Percentiles rank a stretch among this genome's conserved stretches.
phyloP scores from a whole-genome alignment of 30 jellyfish, hydroid and myxozoan species.

The Sanderia malayensis region DNA sequence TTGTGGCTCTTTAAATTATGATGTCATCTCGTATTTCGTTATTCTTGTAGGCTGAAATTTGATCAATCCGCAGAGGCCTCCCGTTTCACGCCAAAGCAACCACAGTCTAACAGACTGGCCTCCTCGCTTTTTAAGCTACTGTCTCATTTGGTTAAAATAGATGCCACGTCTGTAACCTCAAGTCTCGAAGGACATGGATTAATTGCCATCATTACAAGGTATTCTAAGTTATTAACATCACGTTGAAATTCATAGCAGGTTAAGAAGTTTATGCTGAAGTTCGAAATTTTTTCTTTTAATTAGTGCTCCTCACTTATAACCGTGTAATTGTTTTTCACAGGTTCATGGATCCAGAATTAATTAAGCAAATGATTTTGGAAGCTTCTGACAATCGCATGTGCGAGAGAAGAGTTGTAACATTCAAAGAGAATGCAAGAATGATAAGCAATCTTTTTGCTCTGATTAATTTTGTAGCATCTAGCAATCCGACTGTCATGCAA shows the following conservation, averaged over 20 bases:
- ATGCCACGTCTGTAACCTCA: slow-evolving; percentile 20
- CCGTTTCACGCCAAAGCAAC: neutral
- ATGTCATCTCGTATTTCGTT: too few species aligned
- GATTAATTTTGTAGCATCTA: slow-evolving; percentile 14
- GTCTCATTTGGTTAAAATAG: slow-evolving; percentile 16
- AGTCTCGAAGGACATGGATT: slow-evolving; percentile 38
- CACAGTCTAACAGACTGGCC: slow-evolving; percentile 18
- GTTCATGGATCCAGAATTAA: neutral
- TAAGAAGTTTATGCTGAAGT: too few species aligned
- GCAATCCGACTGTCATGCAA: neutral
- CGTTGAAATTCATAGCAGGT: too few species aligned
- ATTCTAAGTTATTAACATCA: too few species aligned
- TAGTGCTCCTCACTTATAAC: too few species aligned
- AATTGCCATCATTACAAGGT: slow-evolving; percentile 26
- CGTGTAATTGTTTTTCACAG: neutral
- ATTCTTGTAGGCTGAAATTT: too few species aligned
- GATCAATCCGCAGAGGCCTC: too few species aligned
- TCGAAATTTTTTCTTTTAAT: too few species aligned
- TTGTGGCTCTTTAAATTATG: too few species aligned
- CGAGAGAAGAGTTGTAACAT: neutral
- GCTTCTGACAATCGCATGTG: neutral
- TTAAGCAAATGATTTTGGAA: neutral
- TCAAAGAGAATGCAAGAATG: slow-evolving; percentile 32
- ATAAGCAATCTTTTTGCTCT: slow-evolving; percentile 13
- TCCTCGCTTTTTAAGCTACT: slow-evolving; percentile 38